phyloP scores from a whole-genome alignment of 2,888 invertebrate species.

The Tetanocera ferruginea region DNA sequence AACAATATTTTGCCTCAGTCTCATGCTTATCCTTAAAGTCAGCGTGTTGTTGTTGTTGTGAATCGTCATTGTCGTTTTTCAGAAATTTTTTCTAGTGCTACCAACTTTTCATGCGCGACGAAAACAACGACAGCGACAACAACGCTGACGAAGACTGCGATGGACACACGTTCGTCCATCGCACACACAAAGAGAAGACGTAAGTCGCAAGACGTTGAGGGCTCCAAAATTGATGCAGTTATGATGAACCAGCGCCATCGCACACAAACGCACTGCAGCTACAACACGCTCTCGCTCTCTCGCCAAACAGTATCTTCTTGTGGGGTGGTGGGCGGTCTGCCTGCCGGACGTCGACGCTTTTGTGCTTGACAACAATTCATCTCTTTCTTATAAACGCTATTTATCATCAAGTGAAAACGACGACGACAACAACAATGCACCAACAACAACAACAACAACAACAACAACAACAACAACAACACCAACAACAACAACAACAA shows the following conservation, averaged over 20 bases:
- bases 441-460: constrained; percentile 39
- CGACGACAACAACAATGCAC: constrained; percentile 57
- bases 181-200: constrained; percentile 30
- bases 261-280: constrained; percentile 32
- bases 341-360: constrained; percentile 23
- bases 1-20: constrained; percentile 9
- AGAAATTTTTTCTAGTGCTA: constrained; percentile 1
- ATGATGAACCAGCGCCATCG: constrained; percentile 30
- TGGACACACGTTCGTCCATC: constrained; percentile 37
- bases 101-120: constrained; percentile 29
- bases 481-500: constrained; percentile 28
- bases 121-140: constrained; percentile 42
- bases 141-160: constrained; percentile 14
- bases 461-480: constrained; percentile 33
- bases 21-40: constrained; percentile 2
- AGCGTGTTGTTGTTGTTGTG: neutral
- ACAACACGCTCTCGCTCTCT: constrained; percentile 26
- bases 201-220: neutral
- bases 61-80: neutral
- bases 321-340: constrained; percentile 15
- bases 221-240: constrained; percentile 30
- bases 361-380: constrained; percentile 67
- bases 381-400: constrained; percentile 69
- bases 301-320: constrained; percentile 1
- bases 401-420: constrained; percentile 68